phyloP scores from a whole-genome alignment of 2,113 vertebrate genomes.

The Oreochromis niloticus region DNA sequence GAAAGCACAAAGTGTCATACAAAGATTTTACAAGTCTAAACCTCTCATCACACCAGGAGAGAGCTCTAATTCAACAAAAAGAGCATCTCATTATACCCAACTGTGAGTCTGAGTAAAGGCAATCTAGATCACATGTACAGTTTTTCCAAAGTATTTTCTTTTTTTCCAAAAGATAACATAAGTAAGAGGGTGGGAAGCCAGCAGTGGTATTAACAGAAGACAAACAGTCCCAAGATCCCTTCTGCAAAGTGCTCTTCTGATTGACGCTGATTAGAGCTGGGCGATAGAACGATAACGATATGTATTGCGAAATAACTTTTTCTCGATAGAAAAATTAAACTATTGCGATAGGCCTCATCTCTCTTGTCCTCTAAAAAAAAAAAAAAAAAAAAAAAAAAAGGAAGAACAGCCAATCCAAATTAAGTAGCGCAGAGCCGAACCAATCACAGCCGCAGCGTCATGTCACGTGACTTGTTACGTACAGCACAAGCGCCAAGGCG shows the following conservation, averaged over 20 bases:
- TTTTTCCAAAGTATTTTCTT: not conserved
- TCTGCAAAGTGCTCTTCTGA: not conserved
- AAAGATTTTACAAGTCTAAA: not conserved
- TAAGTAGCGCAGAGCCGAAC: no score
- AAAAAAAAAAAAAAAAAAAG: no score
- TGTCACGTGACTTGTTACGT: no score
- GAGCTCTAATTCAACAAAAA: not conserved
- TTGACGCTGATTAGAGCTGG: not conserved
- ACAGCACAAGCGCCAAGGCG: no score
- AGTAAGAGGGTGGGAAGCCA: not conserved
- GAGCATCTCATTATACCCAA: not conserved
- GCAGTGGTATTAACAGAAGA: not conserved
- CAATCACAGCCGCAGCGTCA: no score
- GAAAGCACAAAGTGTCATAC: not conserved
- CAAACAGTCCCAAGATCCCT: not conserved
- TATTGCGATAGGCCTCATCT: no score
- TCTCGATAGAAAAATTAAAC: no score
- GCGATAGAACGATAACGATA: no score
- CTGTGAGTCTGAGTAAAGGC: not conserved
- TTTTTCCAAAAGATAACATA: not conserved
- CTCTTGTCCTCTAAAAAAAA: no score
- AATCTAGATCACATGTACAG: not conserved
- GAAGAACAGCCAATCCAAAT: no score
- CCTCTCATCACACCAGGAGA: not conserved
- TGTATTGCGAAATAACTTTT: no score